A percentile compares a stretch with the other conserved stretches of the same genome.
Evolutionary conservation across 2,113 vertebrate genomes (phyloP).

Genomic region (Oreochromis niloticus): DNA sequence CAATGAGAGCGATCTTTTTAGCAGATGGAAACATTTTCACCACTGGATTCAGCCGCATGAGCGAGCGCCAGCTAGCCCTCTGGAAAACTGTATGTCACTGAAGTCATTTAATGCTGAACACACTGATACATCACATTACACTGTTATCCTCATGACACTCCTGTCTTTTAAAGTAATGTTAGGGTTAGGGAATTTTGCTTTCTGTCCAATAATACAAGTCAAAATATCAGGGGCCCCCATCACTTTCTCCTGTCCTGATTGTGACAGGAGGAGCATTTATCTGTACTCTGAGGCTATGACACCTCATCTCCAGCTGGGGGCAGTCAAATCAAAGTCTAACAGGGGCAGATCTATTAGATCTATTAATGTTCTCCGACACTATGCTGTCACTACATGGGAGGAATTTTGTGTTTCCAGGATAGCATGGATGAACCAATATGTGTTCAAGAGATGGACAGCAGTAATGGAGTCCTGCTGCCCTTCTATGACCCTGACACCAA

Average conservation of each 20-base stretch:
- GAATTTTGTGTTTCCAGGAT: slow-evolving; percentile 71
- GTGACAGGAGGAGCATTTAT: neutral
- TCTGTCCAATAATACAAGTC: neutral
- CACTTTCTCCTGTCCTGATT: neutral
- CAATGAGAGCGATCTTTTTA: slow-evolving; percentile 95
- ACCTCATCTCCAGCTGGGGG: slow-evolving; percentile 26
- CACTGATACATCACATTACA: neutral
- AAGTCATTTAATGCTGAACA: neutral
- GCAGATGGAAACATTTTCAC: slow-evolving; percentile 93
- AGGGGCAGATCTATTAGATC: neutral
- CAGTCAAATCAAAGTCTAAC: neutral
- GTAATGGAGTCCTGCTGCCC: slow-evolving; percentile 91
- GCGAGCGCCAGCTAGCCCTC: slow-evolving; percentile 91
- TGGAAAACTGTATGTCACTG: slow-evolving; percentile 84
- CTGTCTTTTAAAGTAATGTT: neutral
- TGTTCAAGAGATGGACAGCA: slow-evolving; percentile 96
- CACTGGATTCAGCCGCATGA: slow-evolving; percentile 98
- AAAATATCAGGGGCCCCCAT: neutral
- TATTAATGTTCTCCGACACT: neutral
- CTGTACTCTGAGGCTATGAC: neutral
- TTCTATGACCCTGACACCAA: slow-evolving; percentile 96
- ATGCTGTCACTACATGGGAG: neutral
- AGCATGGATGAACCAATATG: slow-evolving; percentile 94
- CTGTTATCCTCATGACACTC: neutral
- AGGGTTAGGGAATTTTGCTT: neutral